Percentiles rank a stretch among this genome's conserved stretches.
Evolutionary conservation across 2,888 invertebrate genomes (phyloP).

Genomic region (Nyleta sp.): DNA sequence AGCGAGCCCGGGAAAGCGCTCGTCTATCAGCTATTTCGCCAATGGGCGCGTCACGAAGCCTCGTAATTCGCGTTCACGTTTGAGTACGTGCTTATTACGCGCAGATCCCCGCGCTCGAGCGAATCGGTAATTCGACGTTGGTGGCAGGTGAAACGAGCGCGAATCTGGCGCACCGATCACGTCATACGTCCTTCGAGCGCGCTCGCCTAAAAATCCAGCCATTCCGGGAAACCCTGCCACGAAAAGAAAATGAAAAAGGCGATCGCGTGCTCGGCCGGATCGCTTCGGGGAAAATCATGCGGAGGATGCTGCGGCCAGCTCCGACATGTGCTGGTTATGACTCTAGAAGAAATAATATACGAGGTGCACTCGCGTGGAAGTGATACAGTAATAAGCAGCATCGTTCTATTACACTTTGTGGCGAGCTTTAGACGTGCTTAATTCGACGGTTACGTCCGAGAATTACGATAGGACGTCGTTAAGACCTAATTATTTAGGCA

Average conservation of each 20-base stretch:
- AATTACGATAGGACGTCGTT: slow-evolving; percentile 18
- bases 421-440: slow-evolving; percentile 1
- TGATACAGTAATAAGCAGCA: slow-evolving; percentile 40
- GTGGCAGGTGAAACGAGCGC: slow-evolving; percentile 47
- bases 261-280: slow-evolving; percentile 20
- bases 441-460: no score
- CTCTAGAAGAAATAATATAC: slow-evolving; percentile 34
- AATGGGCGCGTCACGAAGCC: slow-evolving; percentile 44
- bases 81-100: slow-evolving; percentile 54
- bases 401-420: slow-evolving; percentile 24
- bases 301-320: no score
- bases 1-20: not conserved
- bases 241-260: slow-evolving; percentile 18
- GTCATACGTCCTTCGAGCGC: slow-evolving; percentile 46
- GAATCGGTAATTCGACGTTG: slow-evolving; percentile 50
- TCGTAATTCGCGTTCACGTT: slow-evolving; percentile 46
- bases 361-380: slow-evolving; percentile 23
- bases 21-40: slow-evolving; percentile 33
- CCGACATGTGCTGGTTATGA: slow-evolving; percentile 39
- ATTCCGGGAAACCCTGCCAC: slow-evolving; percentile 29
- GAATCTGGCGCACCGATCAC: slow-evolving; percentile 37
- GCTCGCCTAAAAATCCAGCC: slow-evolving; percentile 38
- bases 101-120: slow-evolving; percentile 19
- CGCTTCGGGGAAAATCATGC: slow-evolving; percentile 52
- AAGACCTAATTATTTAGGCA: slow-evolving; percentile 21